A percentile compares a stretch with the other conserved stretches of the same genome.
Conservation (phyloP, 1,140 invertebrate genomes). For the Argopecten irradians region DNA sequence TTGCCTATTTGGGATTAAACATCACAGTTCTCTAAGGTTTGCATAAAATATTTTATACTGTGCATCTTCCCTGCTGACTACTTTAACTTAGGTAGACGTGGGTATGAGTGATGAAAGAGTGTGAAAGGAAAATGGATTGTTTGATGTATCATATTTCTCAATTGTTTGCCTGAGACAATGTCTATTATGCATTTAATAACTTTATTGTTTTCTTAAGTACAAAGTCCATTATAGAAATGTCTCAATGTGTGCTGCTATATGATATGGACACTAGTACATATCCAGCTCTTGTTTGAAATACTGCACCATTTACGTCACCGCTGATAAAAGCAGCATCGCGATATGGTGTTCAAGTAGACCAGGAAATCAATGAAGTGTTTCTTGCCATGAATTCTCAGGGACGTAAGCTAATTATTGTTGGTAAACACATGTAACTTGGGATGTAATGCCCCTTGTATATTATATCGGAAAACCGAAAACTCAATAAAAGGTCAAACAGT, state of each 20-base stretch:
- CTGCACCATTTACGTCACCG: neutral
- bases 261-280: neutral
- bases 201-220: too few species aligned
- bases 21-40: too few species aligned
- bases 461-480: neutral
- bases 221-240: neutral
- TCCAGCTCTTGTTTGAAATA: neutral
- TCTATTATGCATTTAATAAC: too few species aligned
- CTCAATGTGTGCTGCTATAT: neutral
- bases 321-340: neutral
- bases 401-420: neutral
- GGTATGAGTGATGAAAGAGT: too few species aligned
- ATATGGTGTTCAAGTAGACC: neutral
- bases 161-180: too few species aligned
- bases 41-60: too few species aligned
- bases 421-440: neutral
- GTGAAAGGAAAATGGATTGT: too few species aligned
- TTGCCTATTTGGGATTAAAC: too few species aligned
- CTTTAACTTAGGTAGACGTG: too few species aligned
- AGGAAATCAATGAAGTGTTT: neutral
- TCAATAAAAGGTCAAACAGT: neutral
- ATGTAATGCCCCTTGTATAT: neutral
- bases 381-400: neutral
- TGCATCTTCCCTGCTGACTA: too few species aligned
- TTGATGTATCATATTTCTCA: too few species aligned